These are phyloP conservation scores for Berghia stephanieae DNA, from an alignment of 1,140 invertebrate species.

Conservation along the genomic window DNA sequence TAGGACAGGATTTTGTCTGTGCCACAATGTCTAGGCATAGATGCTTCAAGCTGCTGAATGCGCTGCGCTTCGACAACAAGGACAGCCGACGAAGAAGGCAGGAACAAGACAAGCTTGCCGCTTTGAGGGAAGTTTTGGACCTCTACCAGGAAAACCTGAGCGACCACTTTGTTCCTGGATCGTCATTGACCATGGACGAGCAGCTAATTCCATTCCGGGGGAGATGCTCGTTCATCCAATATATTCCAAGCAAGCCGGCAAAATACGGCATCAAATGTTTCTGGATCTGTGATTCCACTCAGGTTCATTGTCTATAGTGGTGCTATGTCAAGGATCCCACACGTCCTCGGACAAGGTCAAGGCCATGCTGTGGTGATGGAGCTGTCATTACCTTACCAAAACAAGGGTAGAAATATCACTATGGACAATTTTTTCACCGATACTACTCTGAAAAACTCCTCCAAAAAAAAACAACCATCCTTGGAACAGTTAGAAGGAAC, in stretches of 20 bases:
- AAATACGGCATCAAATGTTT: constrained; percentile 67
- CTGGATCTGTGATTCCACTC: constrained; percentile 29
- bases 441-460: constrained; percentile 12
- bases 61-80: constrained; percentile 45
- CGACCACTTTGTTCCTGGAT: constrained; percentile 33
- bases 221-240: constrained; percentile 50
- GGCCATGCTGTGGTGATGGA: constrained; percentile 20
- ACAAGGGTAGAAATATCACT: constrained; percentile 33
- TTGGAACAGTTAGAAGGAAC: not conserved
- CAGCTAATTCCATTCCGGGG: constrained; percentile 51
- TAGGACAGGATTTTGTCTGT: not conserved
- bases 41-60: constrained; percentile 15
- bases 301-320: constrained; percentile 26
- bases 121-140: constrained; percentile 44
- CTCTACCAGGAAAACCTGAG: constrained; percentile 26
- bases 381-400: constrained; percentile 16
- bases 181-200: constrained; percentile 50
- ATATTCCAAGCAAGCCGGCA: constrained; percentile 67
- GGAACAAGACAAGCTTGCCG: constrained; percentile 43
- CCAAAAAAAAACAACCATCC: constrained; percentile 12
- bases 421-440: constrained; percentile 35
- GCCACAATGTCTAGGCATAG: not conserved
- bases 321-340: constrained; percentile 26
- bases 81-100: constrained; percentile 29
- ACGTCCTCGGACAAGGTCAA: constrained; percentile 3